Evolutionary conservation across 2,888 invertebrate genomes (phyloP).

Genomic region (Tetranychus piercei): DNA sequence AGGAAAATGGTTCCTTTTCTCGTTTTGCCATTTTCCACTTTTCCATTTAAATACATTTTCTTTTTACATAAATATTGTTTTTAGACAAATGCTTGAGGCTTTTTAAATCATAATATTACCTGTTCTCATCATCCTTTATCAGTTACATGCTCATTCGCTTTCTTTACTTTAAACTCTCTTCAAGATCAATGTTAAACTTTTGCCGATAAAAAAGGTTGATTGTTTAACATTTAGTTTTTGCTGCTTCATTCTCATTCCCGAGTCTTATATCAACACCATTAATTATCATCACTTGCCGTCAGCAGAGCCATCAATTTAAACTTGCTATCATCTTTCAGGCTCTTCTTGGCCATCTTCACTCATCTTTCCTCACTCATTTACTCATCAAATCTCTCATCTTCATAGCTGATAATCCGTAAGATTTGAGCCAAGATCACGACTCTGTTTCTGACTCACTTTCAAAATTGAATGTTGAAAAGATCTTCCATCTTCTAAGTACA

Average conservation of each 20-base stretch:
- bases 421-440: not conserved
- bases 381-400: not conserved
- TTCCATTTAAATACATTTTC: not conserved
- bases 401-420: not conserved
- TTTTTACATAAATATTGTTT: not conserved
- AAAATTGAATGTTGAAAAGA: too few relatives aligned
- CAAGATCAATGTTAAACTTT: too few relatives aligned
- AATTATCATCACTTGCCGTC: not conserved
- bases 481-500: too few relatives aligned
- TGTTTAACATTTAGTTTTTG: not conserved
- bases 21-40: too few relatives aligned
- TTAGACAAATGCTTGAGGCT: not conserved
- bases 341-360: not conserved
- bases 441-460: not conserved
- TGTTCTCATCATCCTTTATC: not conserved
- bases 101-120: not conserved
- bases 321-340: not conserved
- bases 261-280: not conserved
- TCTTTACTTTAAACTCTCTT: too few relatives aligned
- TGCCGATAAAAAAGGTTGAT: too few relatives aligned
- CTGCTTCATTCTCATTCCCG: not conserved
- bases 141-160: not conserved
- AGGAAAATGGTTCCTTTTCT: not conserved
- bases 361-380: not conserved
- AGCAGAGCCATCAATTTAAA: not conserved